A percentile compares a stretch with the other conserved stretches of the same genome.
Evolutionary conservation across 2,888 invertebrate species (phyloP).

Genomic region (Gortyna flavago): DNA sequence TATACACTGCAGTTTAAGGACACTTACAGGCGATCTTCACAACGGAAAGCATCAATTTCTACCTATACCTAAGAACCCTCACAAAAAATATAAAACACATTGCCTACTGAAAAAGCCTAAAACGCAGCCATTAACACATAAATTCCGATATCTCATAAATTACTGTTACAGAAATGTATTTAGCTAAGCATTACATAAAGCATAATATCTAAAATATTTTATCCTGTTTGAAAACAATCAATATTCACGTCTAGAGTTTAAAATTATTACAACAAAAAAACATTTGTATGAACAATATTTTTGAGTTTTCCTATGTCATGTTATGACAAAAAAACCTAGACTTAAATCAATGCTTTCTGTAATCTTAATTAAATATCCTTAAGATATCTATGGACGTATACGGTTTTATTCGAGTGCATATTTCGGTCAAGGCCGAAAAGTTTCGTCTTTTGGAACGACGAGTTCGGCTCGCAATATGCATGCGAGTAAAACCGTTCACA

Average conservation of each 20-base stretch:
- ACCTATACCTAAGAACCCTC: no score
- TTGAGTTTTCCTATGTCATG: constrained; percentile 45
- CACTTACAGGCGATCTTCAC: neutral
- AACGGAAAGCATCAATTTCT: neutral
- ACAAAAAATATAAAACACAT: neutral
- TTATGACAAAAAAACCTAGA: constrained; percentile 34
- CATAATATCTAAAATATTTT: constrained; percentile 5
- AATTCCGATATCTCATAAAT: neutral
- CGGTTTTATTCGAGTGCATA: neutral
- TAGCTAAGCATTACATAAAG: neutral
- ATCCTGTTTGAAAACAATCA: neutral
- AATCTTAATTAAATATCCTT: constrained; percentile 6
- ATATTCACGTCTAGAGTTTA: neutral
- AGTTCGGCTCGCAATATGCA: neutral
- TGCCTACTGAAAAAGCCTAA: constrained; percentile 5
- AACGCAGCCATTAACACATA: neutral
- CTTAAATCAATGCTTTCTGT: constrained; percentile 24
- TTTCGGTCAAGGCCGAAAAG: neutral
- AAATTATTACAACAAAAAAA: constrained; percentile 26
- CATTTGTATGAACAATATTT: constrained; percentile 47
- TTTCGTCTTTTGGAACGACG: neutral
- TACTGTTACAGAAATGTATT: neutral
- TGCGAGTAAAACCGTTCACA: neutral
- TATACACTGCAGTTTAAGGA: neutral
- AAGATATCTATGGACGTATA: neutral